These are phyloP conservation scores for Eristalinus sepulchralis DNA, from an alignment of 2,888 invertebrate genomes.

Conservation along the genomic window DNA sequence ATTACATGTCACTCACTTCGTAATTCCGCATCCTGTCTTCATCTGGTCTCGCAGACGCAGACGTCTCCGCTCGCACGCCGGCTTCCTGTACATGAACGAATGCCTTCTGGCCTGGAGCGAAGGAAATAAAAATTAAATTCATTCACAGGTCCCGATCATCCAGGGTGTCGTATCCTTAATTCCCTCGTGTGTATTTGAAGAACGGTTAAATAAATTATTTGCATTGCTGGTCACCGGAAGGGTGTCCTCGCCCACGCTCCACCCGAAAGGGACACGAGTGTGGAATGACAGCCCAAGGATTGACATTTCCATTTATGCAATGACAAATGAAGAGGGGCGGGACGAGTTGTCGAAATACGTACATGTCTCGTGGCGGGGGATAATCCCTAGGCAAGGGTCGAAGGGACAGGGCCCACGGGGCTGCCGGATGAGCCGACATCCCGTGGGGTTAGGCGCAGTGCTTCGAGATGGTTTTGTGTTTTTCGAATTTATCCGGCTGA, in stretches of 20 bases:
- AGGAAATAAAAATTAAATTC: not conserved
- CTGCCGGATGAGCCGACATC: slow-evolving; percentile 1
- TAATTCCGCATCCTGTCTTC: not conserved
- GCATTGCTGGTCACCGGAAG: slow-evolving; percentile 30
- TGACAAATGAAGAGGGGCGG: slow-evolving; percentile 36
- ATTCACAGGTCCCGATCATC: not conserved
- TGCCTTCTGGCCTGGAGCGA: not conserved
- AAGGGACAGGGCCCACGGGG: not conserved
- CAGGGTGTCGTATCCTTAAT: not conserved
- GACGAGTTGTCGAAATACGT: not conserved
- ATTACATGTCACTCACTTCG: slow-evolving; percentile 19
- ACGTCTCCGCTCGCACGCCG: not conserved
- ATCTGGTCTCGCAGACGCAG: not conserved
- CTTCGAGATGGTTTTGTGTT: slow-evolving; percentile 8
- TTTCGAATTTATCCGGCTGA: not conserved
- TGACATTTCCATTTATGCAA: slow-evolving; percentile 50
- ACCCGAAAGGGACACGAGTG: not conserved
- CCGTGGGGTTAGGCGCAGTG: not conserved
- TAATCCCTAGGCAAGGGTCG: not conserved
- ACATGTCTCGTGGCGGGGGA: not conserved
- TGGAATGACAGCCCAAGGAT: slow-evolving; percentile 23
- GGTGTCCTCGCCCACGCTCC: too few species aligned
- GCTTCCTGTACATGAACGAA: not conserved
- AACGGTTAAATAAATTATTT: slow-evolving; percentile 39
- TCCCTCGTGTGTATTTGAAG: slow-evolving; percentile 23